These are phyloP conservation scores for Calidris pugnax DNA, from an alignment of 2,113 vertebrate genomes.

Conservation along the genomic window DNA sequence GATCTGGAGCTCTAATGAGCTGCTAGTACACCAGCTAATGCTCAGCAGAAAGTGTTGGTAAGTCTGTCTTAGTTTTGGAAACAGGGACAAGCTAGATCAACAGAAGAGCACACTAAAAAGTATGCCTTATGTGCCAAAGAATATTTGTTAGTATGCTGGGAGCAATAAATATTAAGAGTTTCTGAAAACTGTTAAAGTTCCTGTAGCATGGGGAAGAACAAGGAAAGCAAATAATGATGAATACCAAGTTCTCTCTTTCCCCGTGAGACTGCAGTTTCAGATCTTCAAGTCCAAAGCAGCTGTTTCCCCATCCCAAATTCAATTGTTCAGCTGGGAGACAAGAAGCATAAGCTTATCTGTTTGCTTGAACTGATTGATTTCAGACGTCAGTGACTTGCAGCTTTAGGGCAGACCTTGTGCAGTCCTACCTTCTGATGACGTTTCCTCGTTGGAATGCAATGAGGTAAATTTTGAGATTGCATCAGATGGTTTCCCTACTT, in stretches of 20 bases:
- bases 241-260: neutral
- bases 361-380: neutral
- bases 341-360: neutral
- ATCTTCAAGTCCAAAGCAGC: neutral
- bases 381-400: neutral
- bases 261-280: neutral
- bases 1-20: neutral
- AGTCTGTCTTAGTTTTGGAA: neutral
- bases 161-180: neutral
- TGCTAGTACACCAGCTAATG: neutral
- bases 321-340: neutral
- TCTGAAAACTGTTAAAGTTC: neutral
- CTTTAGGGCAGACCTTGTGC: neutral
- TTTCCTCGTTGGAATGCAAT: conserved; percentile 15
- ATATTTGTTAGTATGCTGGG: neutral
- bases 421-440: neutral
- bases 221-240: neutral
- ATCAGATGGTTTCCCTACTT: neutral
- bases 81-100: neutral
- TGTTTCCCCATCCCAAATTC: neutral
- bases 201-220: neutral
- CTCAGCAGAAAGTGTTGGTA: neutral
- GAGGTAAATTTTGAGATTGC: neutral
- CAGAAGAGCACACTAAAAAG: neutral
- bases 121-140: neutral